Evolutionary conservation across 2,888 invertebrate species (phyloP), one percentile per base, ranked within the genome.

Genomic region (Athalia cordata): DNA sequence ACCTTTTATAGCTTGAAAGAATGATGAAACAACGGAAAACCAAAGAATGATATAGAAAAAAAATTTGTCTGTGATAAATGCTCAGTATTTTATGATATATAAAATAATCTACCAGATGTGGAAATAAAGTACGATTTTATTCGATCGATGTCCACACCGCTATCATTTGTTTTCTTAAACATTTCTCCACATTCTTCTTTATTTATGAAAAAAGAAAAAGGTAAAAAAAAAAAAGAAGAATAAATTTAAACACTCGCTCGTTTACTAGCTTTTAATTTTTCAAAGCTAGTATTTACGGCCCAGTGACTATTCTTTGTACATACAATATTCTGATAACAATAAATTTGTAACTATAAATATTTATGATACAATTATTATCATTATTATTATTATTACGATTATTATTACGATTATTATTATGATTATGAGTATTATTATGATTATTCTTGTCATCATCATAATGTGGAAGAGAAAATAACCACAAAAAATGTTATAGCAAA

Each of bases 61-160:
- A 64, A 3, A 29, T 77, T 62, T 80, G 80, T 81, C 81, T 84
- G 83, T 83, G 83, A 85, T 82, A 83, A 82, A 78, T 81, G 80
- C 80, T 81, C 79, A 83, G 82, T 83, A 83, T 85, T 83, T 84
- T 85, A 84, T 80, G 77, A 80, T 77, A 82, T 83, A 82, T 81
- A 83, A 68, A 29, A 64, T 4, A 64, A 7, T 43, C 15, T 43
- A 29, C 43, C 7, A 7, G 77, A 81, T 78, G 79, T 81, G 74
- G 78, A 83, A 84, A 85, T 84, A 85, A 86, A 85, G 82, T 83
- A 83, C 79, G 82, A 79, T 86, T 85, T 82, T 84, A 84, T 81
- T 84, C 81, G 78, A 84, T 81, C 80, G 82, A 85, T 80, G 82
- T 84, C 81, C 81, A 84, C 81, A 83, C 81, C 82, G 80, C 81